These are phyloP conservation scores for Microcebus tavaratra DNA, from an alignment of 2,113 vertebrate genomes.

Conservation along the genomic window DNA sequence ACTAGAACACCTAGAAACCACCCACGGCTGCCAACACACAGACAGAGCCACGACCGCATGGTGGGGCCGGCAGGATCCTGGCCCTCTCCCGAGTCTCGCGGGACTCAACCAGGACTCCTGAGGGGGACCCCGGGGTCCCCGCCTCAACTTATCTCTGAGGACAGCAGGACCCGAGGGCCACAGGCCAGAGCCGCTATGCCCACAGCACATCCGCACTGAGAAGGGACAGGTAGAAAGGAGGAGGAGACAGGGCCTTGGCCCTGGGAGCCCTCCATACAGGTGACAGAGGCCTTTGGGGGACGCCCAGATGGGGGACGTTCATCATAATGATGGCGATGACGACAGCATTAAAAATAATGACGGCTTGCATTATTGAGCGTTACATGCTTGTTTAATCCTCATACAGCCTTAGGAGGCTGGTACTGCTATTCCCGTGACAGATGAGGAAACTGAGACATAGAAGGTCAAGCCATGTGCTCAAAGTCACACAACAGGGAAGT, in stretches of 20 bases:
- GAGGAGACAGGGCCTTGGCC: background rate
- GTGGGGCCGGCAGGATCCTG: background rate
- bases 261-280: background rate
- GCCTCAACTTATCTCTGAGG: background rate
- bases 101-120: background rate
- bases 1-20: background rate
- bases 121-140: background rate
- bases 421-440: background rate
- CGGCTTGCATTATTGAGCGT: background rate
- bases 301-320: background rate
- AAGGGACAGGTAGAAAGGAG: background rate
- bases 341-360: background rate
- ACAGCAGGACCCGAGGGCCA: background rate
- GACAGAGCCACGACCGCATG: background rate
- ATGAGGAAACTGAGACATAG: background rate
- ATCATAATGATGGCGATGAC: fast-evolving
- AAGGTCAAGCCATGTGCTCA: background rate
- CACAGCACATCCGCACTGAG: background rate
- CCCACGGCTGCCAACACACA: background rate
- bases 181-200: background rate
- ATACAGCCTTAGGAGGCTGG: background rate
- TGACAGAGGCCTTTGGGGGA: background rate
- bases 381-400: background rate
- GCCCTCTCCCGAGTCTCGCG: background rate
- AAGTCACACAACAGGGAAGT: background rate